These are phyloP conservation scores for Balaeniceps rex DNA, from an alignment of 2,113 vertebrate genomes.

Conservation along the genomic window DNA sequence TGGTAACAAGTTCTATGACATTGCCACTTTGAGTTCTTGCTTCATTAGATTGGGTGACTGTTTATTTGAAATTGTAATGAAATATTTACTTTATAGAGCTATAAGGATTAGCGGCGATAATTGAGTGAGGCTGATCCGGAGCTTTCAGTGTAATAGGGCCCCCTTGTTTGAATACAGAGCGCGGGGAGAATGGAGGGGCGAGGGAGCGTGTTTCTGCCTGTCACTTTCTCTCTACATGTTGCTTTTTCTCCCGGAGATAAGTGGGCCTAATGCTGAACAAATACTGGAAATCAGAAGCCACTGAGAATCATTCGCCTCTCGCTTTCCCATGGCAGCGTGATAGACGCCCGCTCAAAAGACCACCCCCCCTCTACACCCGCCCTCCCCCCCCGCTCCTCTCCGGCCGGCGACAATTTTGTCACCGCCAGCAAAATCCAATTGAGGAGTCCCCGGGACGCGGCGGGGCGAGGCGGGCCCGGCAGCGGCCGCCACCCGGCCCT, in stretches of 20 bases:
- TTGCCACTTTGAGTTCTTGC: conserved; percentile 88
- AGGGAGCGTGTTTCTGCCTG: conserved; percentile 92
- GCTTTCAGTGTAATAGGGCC: conserved; percentile 85
- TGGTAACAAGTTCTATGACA: conserved; percentile 81
- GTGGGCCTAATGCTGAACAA: conserved; percentile 99
- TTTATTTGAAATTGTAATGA: conserved; percentile 99
- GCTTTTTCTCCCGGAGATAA: conserved; percentile 99
- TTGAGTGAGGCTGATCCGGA: conserved; percentile 93
- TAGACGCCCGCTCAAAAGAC: conserved; percentile 85
- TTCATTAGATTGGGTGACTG: conserved; percentile 95
- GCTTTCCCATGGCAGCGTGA: conserved; percentile 99
- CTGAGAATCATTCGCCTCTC: conserved; percentile 99
- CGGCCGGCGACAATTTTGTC: conserved; percentile 94
- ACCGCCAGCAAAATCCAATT: conserved; percentile 94
- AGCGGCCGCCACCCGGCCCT: conserved; percentile 83
- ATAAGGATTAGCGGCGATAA: conserved; percentile 98
- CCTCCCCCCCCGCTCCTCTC: conserved; percentile 50
- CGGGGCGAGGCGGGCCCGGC: conserved; percentile 87
- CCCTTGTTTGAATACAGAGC: conserved; percentile 97
- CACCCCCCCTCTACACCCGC: neutral
- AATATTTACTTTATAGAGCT: conserved; percentile 99
- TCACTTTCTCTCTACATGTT: conserved; percentile 98
- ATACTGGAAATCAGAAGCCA: conserved; percentile 99
- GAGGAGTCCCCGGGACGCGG: conserved; percentile 85
- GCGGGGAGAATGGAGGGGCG: conserved; percentile 86